A percentile compares a stretch with the other conserved stretches of the same genome.
Conservation (phyloP, 2,888 invertebrate species). For the Lepidochitona cinerea region DNA sequence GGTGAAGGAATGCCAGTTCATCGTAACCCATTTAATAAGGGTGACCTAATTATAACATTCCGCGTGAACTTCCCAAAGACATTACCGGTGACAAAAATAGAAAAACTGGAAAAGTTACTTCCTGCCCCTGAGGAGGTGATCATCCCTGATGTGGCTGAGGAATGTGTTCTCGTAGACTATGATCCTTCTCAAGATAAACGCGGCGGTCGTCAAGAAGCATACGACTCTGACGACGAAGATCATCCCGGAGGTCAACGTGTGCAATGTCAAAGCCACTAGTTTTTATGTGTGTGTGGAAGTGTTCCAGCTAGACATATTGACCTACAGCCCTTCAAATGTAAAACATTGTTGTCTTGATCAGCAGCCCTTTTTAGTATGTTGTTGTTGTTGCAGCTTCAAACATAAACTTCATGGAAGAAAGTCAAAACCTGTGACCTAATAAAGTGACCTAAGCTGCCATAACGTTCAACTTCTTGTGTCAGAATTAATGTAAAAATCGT, state of each 20-base stretch:
- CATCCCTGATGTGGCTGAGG: conserved; percentile 84
- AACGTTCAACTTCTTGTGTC: too few species aligned
- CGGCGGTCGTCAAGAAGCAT: conserved; percentile 30
- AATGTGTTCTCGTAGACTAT: conserved; percentile 81
- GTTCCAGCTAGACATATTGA: too few species aligned
- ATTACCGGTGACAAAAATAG: conserved; percentile 79
- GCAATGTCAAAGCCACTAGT: conserved; percentile 67
- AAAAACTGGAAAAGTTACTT: conserved; percentile 58
- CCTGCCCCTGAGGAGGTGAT: conserved; percentile 74
- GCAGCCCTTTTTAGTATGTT: too few species aligned
- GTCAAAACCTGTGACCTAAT: too few species aligned
- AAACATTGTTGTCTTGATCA: too few species aligned
- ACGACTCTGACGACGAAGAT: conserved; percentile 65
- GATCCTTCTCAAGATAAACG: conserved; percentile 71
- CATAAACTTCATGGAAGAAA: too few species aligned
- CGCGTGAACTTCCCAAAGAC: conserved; percentile 87
- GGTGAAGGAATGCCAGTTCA: conserved; percentile 98
- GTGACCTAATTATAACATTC: conserved; percentile 92
- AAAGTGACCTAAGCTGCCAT: too few species aligned
- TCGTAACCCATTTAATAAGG: conserved; percentile 93
- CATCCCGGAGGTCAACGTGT: conserved; percentile 54
- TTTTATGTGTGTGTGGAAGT: not conserved
- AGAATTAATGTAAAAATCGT: too few species aligned
- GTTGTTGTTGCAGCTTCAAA: too few species aligned
- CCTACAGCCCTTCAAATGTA: too few species aligned